phyloP scores from a whole-genome alignment of 2,113 vertebrate genomes.

The Colius striatus region DNA sequence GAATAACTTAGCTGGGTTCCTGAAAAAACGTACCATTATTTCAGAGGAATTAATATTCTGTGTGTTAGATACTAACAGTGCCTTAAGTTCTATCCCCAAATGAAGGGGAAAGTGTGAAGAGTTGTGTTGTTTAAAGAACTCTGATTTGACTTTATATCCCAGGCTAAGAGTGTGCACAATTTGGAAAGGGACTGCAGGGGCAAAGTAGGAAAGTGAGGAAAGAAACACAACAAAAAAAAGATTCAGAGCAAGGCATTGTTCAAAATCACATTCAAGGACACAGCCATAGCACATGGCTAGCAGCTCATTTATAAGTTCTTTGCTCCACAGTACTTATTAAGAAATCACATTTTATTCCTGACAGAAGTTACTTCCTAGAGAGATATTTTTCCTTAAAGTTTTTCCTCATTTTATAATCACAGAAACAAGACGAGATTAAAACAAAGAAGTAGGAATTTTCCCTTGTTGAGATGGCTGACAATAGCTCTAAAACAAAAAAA shows the following conservation, averaged over 20 bases:
- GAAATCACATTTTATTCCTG: neutral
- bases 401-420: neutral
- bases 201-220: neutral
- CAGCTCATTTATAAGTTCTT: neutral
- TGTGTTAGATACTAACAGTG: neutral
- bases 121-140: neutral
- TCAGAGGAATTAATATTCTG: neutral
- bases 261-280: neutral
- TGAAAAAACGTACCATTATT: neutral
- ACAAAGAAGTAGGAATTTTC: neutral
- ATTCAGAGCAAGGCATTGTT: neutral
- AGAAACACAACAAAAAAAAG: neutral
- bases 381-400: neutral
- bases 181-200: neutral
- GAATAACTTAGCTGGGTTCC: neutral
- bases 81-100: neutral
- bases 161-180: neutral
- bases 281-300: neutral
- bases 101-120: neutral
- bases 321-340: neutral
- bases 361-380: neutral
- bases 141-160: neutral
- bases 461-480: neutral
- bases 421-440: neutral
- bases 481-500: neutral